Conservation (phyloP, 2,888 invertebrate genomes). For the Coleophora deauratella region DNA sequence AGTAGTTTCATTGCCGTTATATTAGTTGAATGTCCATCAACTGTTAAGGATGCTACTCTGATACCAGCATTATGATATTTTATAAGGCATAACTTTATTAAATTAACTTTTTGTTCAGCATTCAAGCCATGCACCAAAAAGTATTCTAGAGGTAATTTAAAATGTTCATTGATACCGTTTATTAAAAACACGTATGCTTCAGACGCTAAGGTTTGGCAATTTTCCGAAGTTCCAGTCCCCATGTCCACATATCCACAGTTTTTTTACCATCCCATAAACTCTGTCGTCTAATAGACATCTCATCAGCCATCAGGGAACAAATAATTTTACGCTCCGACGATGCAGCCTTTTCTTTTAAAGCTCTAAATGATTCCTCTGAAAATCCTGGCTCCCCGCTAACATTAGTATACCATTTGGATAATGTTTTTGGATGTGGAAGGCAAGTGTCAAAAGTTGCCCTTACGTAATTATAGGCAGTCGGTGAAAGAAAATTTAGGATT, state of each 20-base stretch:
- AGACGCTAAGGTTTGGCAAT: slow-evolving; percentile 1
- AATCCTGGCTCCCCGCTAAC: slow-evolving; percentile 27
- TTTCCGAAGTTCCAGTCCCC: background rate
- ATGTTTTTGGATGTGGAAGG: slow-evolving; percentile 16
- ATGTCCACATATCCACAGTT: slow-evolving; percentile 9
- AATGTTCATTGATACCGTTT: slow-evolving; percentile 24
- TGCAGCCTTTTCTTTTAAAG: slow-evolving; percentile 14
- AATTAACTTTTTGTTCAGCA: slow-evolving; percentile 16
- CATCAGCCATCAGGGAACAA: slow-evolving; percentile 20
- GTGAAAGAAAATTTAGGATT: background rate
- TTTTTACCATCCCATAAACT: slow-evolving; percentile 12
- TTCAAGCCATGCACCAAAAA: slow-evolving; percentile 23
- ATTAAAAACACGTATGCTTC: slow-evolving; percentile 23
- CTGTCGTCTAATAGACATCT: slow-evolving; percentile 23
- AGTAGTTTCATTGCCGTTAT: slow-evolving; percentile 12
- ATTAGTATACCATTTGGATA: slow-evolving; percentile 12
- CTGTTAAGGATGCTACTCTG: slow-evolving; percentile 17
- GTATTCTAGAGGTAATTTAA: slow-evolving; percentile 29
- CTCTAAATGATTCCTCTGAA: slow-evolving; percentile 19
- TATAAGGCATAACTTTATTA: slow-evolving; percentile 13
- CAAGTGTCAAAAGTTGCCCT: background rate
- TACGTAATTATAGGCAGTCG: background rate
- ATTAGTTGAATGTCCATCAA: slow-evolving; percentile 17
- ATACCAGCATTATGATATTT: slow-evolving; percentile 20
- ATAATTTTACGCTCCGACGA: slow-evolving; percentile 3